These are phyloP conservation scores for Nomada hirtipes DNA, from an alignment of 2,888 invertebrate species.

Conservation along the genomic window DNA sequence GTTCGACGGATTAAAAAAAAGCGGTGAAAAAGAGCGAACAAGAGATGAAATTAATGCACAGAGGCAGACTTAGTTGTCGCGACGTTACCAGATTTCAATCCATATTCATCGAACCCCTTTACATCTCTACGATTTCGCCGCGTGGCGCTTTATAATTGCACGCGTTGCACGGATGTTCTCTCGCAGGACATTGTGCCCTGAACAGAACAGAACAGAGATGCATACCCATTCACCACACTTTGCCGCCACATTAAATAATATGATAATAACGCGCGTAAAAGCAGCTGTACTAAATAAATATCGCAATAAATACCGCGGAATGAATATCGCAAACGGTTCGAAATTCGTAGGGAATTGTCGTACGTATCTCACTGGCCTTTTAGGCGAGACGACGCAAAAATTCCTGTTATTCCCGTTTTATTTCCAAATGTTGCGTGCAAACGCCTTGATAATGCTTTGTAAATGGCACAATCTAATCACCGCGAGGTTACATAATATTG, in stretches of 20 bases:
- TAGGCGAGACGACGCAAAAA: not conserved
- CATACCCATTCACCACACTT: not conserved
- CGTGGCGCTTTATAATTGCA: slow-evolving; percentile 12
- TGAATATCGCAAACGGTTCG: not conserved
- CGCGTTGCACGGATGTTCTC: slow-evolving; percentile 19
- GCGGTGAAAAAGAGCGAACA: slow-evolving; percentile 1
- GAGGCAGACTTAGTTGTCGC: slow-evolving; percentile 45
- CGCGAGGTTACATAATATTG: slow-evolving; percentile 22
- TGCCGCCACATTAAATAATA: slow-evolving; percentile 19
- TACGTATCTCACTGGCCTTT: not conserved
- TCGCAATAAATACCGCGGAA: not conserved
- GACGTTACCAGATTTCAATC: slow-evolving; percentile 36
- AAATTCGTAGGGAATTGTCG: not conserved
- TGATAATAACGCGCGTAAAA: slow-evolving; percentile 13
- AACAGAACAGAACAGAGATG: slow-evolving; percentile 18
- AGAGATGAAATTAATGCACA: slow-evolving; percentile 31
- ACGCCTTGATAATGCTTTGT: slow-evolving; percentile 17
- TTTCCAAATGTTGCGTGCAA: slow-evolving; percentile 10
- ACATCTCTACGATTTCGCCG: slow-evolving; percentile 17
- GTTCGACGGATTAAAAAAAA: slow-evolving; percentile 17
- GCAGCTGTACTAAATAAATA: too few relatives aligned
- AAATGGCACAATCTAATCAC: slow-evolving; percentile 27
- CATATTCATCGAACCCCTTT: slow-evolving; percentile 48
- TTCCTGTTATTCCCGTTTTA: slow-evolving; percentile 4
- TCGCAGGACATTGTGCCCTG: slow-evolving; percentile 5